phyloP scores from a whole-genome alignment of 2,113 vertebrate genomes.

The Panthera uncia region DNA sequence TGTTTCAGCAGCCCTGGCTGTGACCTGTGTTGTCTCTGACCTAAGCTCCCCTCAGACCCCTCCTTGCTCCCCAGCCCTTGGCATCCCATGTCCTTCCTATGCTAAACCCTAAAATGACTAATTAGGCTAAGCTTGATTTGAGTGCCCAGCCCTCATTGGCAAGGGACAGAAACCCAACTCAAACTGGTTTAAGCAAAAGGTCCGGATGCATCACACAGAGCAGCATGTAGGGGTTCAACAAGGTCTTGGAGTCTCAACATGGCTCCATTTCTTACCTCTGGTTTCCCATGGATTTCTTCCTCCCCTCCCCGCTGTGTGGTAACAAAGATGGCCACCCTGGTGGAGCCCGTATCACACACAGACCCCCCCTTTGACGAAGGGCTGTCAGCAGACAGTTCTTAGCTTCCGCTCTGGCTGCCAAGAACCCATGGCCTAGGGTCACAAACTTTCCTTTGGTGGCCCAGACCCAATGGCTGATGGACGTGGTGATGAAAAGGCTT shows the following conservation, averaged over 20 bases:
- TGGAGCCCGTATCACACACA: neutral
- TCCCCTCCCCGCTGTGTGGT: no score
- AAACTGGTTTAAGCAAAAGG: neutral
- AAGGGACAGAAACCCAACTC: neutral
- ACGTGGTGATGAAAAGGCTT: neutral
- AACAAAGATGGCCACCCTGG: neutral
- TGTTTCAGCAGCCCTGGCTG: neutral
- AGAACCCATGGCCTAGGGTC: neutral
- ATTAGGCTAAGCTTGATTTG: neutral
- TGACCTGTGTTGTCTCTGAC: neutral
- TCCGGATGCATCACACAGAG: neutral
- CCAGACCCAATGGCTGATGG: neutral
- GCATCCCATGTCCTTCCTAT: neutral
- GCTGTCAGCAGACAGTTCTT: neutral
- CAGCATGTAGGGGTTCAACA: neutral
- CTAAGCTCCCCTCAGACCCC: no score
- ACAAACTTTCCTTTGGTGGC: neutral
- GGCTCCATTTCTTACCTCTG: neutral
- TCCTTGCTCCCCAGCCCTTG: neutral
- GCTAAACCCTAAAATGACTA: neutral
- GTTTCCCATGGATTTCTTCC: neutral
- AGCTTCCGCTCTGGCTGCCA: fast-evolving
- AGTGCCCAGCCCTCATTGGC: neutral
- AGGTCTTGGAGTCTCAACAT: neutral
- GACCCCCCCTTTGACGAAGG: neutral